Evolutionary conservation across 2,113 vertebrate species (phyloP).

Genomic region (Zosterops borbonicus): DNA sequence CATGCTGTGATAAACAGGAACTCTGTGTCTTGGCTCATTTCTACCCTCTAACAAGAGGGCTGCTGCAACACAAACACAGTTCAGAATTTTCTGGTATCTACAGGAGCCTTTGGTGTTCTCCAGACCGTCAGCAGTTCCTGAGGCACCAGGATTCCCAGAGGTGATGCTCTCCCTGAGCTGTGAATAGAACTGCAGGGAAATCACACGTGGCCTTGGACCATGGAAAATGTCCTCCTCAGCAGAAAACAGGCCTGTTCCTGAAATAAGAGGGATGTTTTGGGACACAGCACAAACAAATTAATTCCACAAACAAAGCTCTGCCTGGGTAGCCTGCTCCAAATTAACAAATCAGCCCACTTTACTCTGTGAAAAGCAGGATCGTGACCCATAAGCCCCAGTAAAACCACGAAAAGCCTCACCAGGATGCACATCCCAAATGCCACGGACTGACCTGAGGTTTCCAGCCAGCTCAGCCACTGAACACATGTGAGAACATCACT

Average conservation of each 20-base stretch:
- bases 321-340: background rate
- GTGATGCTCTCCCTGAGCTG: background rate
- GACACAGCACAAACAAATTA: background rate
- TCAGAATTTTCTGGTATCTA: background rate
- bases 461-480: background rate
- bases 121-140: background rate
- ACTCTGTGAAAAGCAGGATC: background rate
- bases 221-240: background rate
- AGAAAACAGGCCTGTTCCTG: background rate
- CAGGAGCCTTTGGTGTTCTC: background rate
- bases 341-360: background rate
- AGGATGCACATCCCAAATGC: background rate
- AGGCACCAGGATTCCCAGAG: background rate
- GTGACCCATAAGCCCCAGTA: rapidly evolving
- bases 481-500: rapidly evolving
- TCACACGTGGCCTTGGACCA: rapidly evolving
- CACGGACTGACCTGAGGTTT: background rate
- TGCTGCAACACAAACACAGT: background rate
- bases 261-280: background rate
- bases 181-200: background rate
- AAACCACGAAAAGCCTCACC: background rate
- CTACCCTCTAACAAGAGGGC: too few relatives aligned
- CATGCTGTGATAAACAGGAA: too few relatives aligned
- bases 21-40: too few relatives aligned
- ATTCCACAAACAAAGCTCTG: background rate